Conservation (phyloP, 2,888 invertebrate genomes). For the Candidula unifasciata region DNA sequence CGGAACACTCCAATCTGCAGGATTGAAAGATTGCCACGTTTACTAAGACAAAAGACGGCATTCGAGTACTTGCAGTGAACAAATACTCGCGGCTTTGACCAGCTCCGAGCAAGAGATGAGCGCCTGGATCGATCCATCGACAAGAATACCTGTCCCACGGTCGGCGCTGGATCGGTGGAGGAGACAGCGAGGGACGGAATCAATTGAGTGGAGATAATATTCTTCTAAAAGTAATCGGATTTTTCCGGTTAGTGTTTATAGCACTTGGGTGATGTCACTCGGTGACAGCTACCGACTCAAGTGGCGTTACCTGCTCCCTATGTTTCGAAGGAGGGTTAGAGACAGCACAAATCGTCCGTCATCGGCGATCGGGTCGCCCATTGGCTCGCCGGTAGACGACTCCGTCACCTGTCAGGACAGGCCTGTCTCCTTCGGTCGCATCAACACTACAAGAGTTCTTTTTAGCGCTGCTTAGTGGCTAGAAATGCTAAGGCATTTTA, state of each 20-base stretch:
- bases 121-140: not conserved
- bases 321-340: too few species aligned
- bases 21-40: conserved; percentile 3
- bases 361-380: too few species aligned
- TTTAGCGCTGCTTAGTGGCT: too few species aligned
- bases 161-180: not conserved
- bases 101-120: not conserved
- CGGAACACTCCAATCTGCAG: conserved; percentile 15
- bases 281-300: not conserved
- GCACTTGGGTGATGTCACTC: not conserved
- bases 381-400: too few species aligned
- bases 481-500: too few species aligned
- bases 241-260: not conserved
- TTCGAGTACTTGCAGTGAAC: not conserved
- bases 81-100: too few species aligned
- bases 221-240: conserved; percentile 13
- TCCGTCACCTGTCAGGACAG: too few species aligned
- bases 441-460: too few species aligned
- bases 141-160: not conserved
- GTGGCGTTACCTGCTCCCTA: not conserved
- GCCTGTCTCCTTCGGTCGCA: too few species aligned
- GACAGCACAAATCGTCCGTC: too few species aligned
- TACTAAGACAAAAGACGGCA: not conserved
- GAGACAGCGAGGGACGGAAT: not conserved
- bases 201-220: conserved; percentile 23